Conservation (phyloP, 2,888 invertebrate genomes). For the Branchipolynoe longqiensis region DNA sequence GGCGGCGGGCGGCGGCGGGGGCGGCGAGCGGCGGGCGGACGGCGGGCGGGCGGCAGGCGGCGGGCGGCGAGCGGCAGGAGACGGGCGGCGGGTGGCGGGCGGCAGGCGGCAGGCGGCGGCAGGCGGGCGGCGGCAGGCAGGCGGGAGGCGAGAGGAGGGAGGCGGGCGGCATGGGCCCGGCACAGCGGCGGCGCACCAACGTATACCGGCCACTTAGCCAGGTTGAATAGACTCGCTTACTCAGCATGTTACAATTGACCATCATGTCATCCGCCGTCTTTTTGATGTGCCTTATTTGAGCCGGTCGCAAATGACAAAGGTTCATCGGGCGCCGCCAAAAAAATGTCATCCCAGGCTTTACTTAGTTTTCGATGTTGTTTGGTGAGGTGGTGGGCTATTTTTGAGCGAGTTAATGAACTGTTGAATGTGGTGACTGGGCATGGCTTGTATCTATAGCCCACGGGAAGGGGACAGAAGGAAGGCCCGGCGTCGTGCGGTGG, state of each 20-base stretch:
- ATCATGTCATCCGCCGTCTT: slow-evolving; percentile 42
- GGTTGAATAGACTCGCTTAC: slow-evolving; percentile 35
- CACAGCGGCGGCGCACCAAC: slow-evolving; percentile 20
- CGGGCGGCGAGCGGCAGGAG: no score
- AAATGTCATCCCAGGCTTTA: slow-evolving; percentile 35
- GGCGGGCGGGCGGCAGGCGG: not conserved
- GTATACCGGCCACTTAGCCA: slow-evolving; percentile 34
- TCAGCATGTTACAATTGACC: slow-evolving; percentile 52
- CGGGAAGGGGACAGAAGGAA: not conserved
- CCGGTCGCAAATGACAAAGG: slow-evolving; percentile 52
- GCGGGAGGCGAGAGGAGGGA: not conserved
- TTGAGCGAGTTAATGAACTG: not conserved
- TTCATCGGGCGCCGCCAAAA: slow-evolving; percentile 25
- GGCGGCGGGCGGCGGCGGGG: not conserved
- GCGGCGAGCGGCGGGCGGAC: not conserved
- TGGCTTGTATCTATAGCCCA: not conserved
- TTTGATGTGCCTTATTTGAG: slow-evolving; percentile 31
- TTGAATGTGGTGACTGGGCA: slow-evolving; percentile 29
- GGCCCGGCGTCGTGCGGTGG: not conserved
- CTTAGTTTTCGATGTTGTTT: slow-evolving; percentile 37
- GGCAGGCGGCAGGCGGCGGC: not conserved
- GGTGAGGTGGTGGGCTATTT: not conserved
- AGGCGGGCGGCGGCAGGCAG: not conserved
- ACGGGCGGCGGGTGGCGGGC: not conserved
- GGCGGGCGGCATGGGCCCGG: not conserved